A percentile compares a stretch with the other conserved stretches of the same genome.
Conservation (phyloP, 2,797 vertebrate species). For the Scleropages formosus region DNA sequence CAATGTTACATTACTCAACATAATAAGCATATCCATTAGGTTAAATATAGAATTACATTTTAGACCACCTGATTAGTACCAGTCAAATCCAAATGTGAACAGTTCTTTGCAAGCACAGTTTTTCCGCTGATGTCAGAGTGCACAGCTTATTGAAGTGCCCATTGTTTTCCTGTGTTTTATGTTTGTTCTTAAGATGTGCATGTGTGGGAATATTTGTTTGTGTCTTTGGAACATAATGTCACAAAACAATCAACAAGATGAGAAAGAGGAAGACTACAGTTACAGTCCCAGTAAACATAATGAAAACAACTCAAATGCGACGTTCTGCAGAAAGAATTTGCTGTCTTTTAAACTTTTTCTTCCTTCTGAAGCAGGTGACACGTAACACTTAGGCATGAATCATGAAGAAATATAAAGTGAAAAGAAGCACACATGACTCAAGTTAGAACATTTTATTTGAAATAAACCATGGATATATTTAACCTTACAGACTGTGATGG, state of each 20-base stretch:
- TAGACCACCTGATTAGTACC: neutral
- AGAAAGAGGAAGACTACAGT: neutral
- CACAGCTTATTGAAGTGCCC: neutral
- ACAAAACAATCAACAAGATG: neutral
- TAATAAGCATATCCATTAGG: neutral
- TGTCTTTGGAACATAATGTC: neutral
- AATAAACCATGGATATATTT: neutral
- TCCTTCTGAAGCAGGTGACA: too few species aligned
- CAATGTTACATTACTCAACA: neutral
- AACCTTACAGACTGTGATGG: neutral
- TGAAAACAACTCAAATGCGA: neutral
- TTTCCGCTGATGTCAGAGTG: neutral
- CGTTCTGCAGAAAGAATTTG: neutral
- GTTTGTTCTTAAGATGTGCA: neutral
- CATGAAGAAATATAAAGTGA: neutral
- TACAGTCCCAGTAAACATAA: neutral
- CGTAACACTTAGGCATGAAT: too few species aligned
- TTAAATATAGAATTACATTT: neutral
- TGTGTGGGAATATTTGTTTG: neutral
- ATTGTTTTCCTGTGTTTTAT: neutral
- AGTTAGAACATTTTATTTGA: neutral
- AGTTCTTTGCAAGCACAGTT: neutral
- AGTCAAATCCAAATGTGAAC: neutral
- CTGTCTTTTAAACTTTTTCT: neutral
- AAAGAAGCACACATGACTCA: neutral